These are phyloP conservation scores for Orthosia gothica DNA, from an alignment of 2,888 invertebrate species.

Conservation along the genomic window DNA sequence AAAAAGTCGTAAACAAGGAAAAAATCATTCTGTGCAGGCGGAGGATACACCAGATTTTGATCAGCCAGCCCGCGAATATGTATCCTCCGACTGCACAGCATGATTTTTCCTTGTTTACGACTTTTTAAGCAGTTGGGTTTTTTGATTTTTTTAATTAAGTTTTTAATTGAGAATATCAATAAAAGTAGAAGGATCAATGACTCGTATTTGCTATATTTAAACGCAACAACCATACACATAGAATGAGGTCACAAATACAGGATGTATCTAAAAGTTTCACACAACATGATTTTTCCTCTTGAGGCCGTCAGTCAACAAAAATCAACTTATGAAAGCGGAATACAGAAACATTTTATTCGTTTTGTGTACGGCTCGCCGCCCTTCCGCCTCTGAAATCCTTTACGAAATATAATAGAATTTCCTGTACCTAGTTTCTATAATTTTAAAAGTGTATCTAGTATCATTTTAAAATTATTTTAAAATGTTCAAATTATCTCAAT, in stretches of 20 bases:
- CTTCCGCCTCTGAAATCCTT: slow-evolving; percentile 23
- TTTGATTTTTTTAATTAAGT: too few relatives aligned
- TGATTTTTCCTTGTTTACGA: too few relatives aligned
- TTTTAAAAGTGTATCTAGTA: background rate
- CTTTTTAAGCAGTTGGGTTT: too few relatives aligned
- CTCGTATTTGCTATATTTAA: background rate
- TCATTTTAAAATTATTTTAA: too few relatives aligned
- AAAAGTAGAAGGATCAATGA: background rate
- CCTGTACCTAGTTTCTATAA: background rate
- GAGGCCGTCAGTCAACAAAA: slow-evolving; percentile 59
- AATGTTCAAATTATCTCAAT: too few relatives aligned
- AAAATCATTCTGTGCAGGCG: too few relatives aligned
- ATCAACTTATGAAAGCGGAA: slow-evolving; percentile 53
- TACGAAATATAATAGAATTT: too few relatives aligned
- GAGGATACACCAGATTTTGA: too few relatives aligned
- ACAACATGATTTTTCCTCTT: slow-evolving; percentile 31
- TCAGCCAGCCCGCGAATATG: too few relatives aligned
- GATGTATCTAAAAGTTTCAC: slow-evolving; percentile 32
- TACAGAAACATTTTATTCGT: slow-evolving; percentile 51
- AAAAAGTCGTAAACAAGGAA: too few relatives aligned
- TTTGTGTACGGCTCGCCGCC: slow-evolving; percentile 42
- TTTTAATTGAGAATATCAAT: background rate
- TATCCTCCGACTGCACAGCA: too few relatives aligned
- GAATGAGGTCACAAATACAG: slow-evolving; percentile 19
- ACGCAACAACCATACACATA: slow-evolving; percentile 3